A percentile compares a stretch with the other conserved stretches of the same genome.
These are phyloP conservation scores for Nothocercus julius DNA, from an alignment of 2,113 vertebrate genomes.

Conservation along the genomic window DNA sequence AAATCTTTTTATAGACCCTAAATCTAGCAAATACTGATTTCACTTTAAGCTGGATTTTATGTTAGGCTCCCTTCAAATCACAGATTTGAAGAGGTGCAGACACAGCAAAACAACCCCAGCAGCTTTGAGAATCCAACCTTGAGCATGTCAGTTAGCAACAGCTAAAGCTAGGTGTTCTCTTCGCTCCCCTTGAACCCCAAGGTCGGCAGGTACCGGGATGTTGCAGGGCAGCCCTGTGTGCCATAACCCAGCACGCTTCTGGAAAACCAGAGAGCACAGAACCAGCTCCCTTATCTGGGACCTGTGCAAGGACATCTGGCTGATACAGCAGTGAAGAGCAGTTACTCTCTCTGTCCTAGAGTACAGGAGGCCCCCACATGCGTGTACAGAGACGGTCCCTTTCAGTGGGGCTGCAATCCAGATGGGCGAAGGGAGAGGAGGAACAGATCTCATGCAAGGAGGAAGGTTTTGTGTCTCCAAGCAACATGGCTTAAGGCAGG, in stretches of 20 bases:
- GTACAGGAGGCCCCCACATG: neutral
- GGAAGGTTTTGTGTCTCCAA: neutral
- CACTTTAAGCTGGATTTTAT: neutral
- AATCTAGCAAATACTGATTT: neutral
- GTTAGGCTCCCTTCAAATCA: neutral
- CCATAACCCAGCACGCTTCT: neutral
- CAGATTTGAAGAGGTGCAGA: neutral
- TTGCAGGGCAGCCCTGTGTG: neutral
- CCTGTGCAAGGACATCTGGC: neutral
- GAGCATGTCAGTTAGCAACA: neutral
- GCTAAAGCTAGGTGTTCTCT: neutral
- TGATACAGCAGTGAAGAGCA: neutral
- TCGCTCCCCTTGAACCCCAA: neutral
- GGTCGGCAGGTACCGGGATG: neutral
- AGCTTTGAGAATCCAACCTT: neutral
- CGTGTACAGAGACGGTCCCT: neutral
- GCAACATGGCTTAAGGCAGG: neutral
- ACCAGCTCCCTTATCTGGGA: neutral
- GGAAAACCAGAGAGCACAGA: no score
- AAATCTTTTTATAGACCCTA: neutral
- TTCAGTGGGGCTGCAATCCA: neutral
- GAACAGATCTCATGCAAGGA: neutral
- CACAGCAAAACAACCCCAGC: neutral
- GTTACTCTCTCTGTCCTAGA: neutral
- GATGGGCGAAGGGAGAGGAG: neutral